phyloP scores from a whole-genome alignment of 2,797 vertebrate species.

The Clarias fuscus region DNA sequence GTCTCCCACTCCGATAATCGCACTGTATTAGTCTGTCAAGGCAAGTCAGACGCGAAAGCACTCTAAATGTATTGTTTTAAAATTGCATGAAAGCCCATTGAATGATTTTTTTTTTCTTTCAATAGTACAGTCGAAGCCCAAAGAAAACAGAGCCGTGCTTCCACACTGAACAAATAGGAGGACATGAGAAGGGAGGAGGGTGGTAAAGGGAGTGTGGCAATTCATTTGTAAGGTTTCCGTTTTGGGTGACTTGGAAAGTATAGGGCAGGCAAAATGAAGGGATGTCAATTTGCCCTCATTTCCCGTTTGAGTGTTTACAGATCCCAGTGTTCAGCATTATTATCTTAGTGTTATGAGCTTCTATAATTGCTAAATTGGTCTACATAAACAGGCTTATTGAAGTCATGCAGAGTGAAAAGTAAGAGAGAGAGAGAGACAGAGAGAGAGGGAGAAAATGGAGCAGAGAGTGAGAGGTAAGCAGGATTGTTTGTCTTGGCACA shows the following conservation, averaged over 20 bases:
- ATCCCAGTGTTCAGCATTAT: conserved; percentile 45
- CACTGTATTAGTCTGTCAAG: conserved; percentile 62
- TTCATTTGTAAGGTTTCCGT: conserved; percentile 44
- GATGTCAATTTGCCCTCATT: conserved; percentile 41
- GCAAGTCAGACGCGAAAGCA: conserved; percentile 61
- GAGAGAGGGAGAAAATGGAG: conserved; percentile 4
- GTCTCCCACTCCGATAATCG: conserved; percentile 60
- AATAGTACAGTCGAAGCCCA: neutral
- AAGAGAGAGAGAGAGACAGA: conserved; percentile 15
- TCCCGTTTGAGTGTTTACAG: conserved; percentile 45
- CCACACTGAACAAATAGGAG: conserved; percentile 39
- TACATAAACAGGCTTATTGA: conserved; percentile 22
- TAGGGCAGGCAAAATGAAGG: conserved; percentile 40
- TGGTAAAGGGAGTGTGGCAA: conserved; percentile 33
- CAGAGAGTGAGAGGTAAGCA: conserved; percentile 37
- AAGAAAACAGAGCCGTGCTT: conserved; percentile 44
- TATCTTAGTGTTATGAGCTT: conserved; percentile 36
- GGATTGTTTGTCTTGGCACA: conserved; percentile 61
- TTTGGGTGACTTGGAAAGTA: conserved; percentile 48
- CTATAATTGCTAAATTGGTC: conserved; percentile 42
- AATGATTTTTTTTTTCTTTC: conserved; percentile 15
- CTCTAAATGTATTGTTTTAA: conserved; percentile 58
- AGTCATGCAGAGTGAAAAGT: neutral
- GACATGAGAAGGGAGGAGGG: neutral
- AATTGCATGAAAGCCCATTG: conserved; percentile 61